phyloP scores from a whole-genome alignment of 2,797 vertebrate species.

The Chelon auratus region DNA sequence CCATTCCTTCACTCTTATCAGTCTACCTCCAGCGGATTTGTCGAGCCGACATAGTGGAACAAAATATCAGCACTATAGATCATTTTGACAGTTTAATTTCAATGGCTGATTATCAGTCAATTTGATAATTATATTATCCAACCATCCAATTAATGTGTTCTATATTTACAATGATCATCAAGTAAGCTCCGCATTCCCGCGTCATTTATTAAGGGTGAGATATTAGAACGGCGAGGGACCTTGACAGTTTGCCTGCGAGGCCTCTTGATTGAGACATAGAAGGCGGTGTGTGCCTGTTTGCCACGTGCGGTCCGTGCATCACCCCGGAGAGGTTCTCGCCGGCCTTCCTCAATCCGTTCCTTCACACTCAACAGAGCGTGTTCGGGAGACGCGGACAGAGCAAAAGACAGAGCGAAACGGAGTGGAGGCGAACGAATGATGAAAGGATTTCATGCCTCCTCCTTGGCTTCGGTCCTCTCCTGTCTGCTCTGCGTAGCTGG shows the following conservation, averaged over 20 bases:
- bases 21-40: constrained; percentile 58
- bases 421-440: constrained; percentile 60
- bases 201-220: constrained; percentile 70
- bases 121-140: constrained; percentile 86
- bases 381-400: constrained; percentile 49
- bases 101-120: constrained; percentile 85
- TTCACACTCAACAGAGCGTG: constrained; percentile 62
- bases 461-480: constrained; percentile 52
- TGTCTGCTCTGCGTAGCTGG: constrained; percentile 62
- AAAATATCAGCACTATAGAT: constrained; percentile 80
- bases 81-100: constrained; percentile 87
- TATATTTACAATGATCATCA: constrained; percentile 87
- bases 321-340: constrained; percentile 34
- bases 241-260: constrained; percentile 52
- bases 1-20: constrained; percentile 45
- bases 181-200: constrained; percentile 67
- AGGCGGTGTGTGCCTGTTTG: constrained; percentile 19
- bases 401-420: constrained; percentile 53
- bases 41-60: constrained; percentile 59
- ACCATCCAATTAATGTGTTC: constrained; percentile 86
- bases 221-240: constrained; percentile 56
- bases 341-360: constrained; percentile 49
- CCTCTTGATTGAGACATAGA: constrained; percentile 68
- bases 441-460: constrained; percentile 76
- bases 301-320: constrained; percentile 32